Conservation (phyloP, 1,140 invertebrate genomes). For the Araneus ventricosus region DNA sequence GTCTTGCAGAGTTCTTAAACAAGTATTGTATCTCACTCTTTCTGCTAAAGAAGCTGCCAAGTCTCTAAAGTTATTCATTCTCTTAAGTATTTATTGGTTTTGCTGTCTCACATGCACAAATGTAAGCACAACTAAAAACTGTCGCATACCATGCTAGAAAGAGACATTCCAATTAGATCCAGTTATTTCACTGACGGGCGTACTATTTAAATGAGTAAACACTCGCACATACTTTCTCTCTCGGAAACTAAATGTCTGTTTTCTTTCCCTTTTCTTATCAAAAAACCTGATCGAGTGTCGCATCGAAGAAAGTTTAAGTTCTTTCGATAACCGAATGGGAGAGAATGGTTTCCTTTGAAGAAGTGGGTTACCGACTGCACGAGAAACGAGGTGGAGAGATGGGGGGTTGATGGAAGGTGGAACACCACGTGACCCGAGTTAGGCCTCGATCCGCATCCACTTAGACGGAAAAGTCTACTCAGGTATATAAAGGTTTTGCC, state of each 20-base stretch:
- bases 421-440: constrained; percentile 54
- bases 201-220: neutral
- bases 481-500: constrained; percentile 53
- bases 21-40: too few species aligned
- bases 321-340: neutral
- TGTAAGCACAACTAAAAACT: neutral
- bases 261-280: neutral
- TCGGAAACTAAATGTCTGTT: neutral
- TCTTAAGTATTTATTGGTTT: too few species aligned
- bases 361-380: constrained; percentile 45
- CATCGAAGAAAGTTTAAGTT: constrained; percentile 53
- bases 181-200: neutral
- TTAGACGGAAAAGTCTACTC: constrained; percentile 46
- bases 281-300: constrained; percentile 42
- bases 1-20: too few species aligned
- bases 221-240: neutral
- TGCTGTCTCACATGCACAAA: too few species aligned
- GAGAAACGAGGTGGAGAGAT: neutral
- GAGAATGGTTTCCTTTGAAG: constrained; percentile 10
- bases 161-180: neutral
- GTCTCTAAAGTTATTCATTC: too few species aligned
- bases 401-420: neutral
- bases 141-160: neutral
- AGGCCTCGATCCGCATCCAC: constrained; percentile 56
- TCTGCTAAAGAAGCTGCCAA: too few species aligned